Evolutionary conservation across 2,888 invertebrate genomes (phyloP), one percentile per base, ranked within the genome.

Genomic region (Danaus chrysippus): DNA sequence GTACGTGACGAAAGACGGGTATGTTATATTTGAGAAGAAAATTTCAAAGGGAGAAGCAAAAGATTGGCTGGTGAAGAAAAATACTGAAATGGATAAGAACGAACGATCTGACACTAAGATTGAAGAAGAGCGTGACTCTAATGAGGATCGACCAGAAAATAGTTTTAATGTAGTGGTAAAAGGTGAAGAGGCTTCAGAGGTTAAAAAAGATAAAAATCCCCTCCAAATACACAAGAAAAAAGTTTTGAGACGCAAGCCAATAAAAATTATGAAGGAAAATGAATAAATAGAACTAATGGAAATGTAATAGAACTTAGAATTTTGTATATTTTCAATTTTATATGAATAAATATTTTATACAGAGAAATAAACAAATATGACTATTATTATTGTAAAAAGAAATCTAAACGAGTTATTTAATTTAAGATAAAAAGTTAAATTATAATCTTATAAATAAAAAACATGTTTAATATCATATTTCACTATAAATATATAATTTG

Each of bases 1-100:
- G 62, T 90, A 90, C 56, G 87, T 90, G 0, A 89, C 87, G 0
- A 87, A 87, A 58, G 87, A 89, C 60, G 89, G 89, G 0, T 89
- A 87, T 62, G 89, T 90, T 0, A 85, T 90, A 66, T 90, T 77
- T 68, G 88, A 90, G 68, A 89, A 87, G 69, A 74, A 81, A 49
- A 87, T 90, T 59, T 75, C 83, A 1, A 85, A 83, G 67, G 76
- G 69, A 5, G 88, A 90, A 75, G 89, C 89, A 0, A 84, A 79
- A 12, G 78, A 83, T 65, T 90, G 89, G 89, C 62, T 84, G 15
- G 74, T 69, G 52, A 69, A 70, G 6, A 80, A 77, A 63, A 77
- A 76, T 41, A 59, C 64, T 13, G 64, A 65, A 1, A 67, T 63
- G 2, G 42, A 67, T 1, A 68, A 64, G 6, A 42, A 19, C 11